Evolutionary conservation across 2,888 invertebrate genomes (phyloP).

Genomic region (Lomographa bimaculata): DNA sequence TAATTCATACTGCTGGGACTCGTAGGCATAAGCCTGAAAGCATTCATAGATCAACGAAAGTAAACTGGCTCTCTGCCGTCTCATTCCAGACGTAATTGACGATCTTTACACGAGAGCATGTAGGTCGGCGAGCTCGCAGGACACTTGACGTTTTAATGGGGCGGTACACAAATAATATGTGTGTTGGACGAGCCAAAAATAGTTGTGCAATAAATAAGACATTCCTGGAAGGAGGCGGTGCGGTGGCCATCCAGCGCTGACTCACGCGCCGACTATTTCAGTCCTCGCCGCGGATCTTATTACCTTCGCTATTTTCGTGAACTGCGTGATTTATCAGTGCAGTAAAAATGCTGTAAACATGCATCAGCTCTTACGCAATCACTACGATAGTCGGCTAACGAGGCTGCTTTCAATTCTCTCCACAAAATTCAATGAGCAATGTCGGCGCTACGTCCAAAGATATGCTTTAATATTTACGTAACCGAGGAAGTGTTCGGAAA

Average conservation of each 20-base stretch:
- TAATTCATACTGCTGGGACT: too few species aligned
- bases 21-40: too few species aligned
- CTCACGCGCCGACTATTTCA: conserved; percentile 55
- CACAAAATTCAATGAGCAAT: too few species aligned
- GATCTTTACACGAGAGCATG: not conserved
- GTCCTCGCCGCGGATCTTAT: conserved; percentile 64
- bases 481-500: too few species aligned
- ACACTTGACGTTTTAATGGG: conserved; percentile 19
- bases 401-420: too few species aligned
- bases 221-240: conserved; percentile 37
- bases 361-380: conserved; percentile 5
- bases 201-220: conserved; percentile 37
- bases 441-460: too few species aligned
- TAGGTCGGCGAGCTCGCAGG: conserved; percentile 12
- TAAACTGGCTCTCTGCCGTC: too few species aligned
- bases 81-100: too few species aligned
- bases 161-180: conserved; percentile 24
- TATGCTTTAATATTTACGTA: too few species aligned
- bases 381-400: not conserved
- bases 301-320: conserved; percentile 69
- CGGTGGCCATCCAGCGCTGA: conserved; percentile 40
- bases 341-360: conserved; percentile 15
- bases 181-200: conserved; percentile 25
- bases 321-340: conserved; percentile 31
- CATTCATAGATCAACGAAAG: too few species aligned